These are phyloP conservation scores for Bryconaethiops microstoma DNA, from an alignment of 2,797 vertebrate genomes.

Conservation along the genomic window DNA sequence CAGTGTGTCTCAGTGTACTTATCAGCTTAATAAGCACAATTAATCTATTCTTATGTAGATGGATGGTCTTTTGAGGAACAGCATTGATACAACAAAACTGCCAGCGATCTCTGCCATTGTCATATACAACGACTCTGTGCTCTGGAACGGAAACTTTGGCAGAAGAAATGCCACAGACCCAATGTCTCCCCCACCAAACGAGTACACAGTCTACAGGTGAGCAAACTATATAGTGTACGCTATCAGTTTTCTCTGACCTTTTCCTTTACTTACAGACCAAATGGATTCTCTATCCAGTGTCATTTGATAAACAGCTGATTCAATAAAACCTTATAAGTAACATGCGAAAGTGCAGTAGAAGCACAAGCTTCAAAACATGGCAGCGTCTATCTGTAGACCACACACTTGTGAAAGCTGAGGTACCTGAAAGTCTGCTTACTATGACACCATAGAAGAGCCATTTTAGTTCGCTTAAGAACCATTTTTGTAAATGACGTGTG, in stretches of 20 bases:
- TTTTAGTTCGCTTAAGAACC: too few relatives aligned
- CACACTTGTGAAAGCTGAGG: too few relatives aligned
- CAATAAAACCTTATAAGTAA: too few relatives aligned
- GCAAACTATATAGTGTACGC: background rate
- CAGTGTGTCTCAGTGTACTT: background rate
- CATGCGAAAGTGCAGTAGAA: too few relatives aligned
- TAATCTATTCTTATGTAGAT: slow-evolving; percentile 70
- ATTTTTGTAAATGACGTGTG: too few relatives aligned
- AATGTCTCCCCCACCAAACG: slow-evolving; percentile 78
- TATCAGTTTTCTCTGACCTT: background rate
- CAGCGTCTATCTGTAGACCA: too few relatives aligned
- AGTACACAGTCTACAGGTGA: slow-evolving; percentile 92
- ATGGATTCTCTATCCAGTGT: background rate
- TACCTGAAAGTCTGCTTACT: too few relatives aligned
- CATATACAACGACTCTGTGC: slow-evolving; percentile 87
- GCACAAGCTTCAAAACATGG: too few relatives aligned
- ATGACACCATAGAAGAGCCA: too few relatives aligned
- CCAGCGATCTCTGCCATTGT: slow-evolving; percentile 87
- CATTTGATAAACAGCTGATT: background rate
- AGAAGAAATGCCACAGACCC: slow-evolving; percentile 85
- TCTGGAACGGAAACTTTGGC: slow-evolving; percentile 93
- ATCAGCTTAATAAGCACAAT: background rate
- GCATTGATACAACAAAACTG: slow-evolving; percentile 73
- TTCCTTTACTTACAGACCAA: background rate
- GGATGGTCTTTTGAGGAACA: slow-evolving; percentile 77